Evolutionary conservation across 2,888 invertebrate species (phyloP), one percentile per base, ranked within the genome.

Genomic region (Mactromeris polynyma): DNA sequence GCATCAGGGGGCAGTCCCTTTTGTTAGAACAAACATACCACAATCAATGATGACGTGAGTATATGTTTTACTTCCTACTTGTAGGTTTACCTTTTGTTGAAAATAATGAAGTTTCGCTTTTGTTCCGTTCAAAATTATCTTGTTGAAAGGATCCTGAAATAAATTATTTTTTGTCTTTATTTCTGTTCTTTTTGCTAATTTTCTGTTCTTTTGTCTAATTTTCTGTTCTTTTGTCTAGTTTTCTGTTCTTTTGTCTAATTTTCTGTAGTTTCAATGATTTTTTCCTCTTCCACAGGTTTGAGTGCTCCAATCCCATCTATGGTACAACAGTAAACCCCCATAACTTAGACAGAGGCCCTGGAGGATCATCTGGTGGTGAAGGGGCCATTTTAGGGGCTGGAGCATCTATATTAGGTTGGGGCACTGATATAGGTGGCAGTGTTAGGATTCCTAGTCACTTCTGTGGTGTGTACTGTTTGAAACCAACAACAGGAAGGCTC

Each of bases 311-410:
- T 80, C 94, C 94, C 3, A 92, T 95, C 6, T 95, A 92, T 88
- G 94, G 95, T 6, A 90, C 84, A 21, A 94, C 97, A 0, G 87
- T 87, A 38, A 97, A 97, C 94, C 97, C 97, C 0, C 94, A 95
- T 83, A 95, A 97, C 90, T 69, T 90, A 0, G 91, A 92, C 0
- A 93, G 97, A 21, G 94, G 94, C 9, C 96, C 97, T 11, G 97
- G 97, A 2, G 97, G 97, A 0, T 97, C 97, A 0, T 96, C 96
- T 1, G 97, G 97, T 1, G 97, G 96, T 6, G 96, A 96, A 89
- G 97, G 95, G 3, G 96, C 97, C 21, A 89, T 90, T 26, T 69
- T 91, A 54, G 96, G 95, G 3, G 93, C 94, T 7, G 96, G 96
- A 14, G 97, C 96, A 0, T 96, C 96, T 4, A 90, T 96, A 2